phyloP scores from a whole-genome alignment of 2,797 vertebrate genomes.

The Chromobotia macracanthus region DNA sequence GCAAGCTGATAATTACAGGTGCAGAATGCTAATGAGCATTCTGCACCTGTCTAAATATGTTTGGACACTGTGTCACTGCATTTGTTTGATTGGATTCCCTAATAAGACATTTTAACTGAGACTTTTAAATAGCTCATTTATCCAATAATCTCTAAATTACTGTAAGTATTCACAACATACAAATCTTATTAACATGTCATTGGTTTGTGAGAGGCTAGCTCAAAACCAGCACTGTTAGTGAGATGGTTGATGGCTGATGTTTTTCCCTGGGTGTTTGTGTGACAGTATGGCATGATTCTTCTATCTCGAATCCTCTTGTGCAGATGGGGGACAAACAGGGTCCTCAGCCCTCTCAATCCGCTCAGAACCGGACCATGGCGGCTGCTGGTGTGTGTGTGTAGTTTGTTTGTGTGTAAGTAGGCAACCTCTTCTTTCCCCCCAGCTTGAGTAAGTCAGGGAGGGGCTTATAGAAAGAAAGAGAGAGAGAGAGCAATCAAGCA shows the following conservation, averaged over 20 bases:
- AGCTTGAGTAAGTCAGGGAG: conserved; percentile 20
- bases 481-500: conserved; percentile 72
- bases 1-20: background rate
- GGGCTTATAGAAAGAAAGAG: conserved; percentile 12
- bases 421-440: conserved; percentile 23
- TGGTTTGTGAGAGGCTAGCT: too few species aligned
- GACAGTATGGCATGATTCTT: background rate
- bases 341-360: conserved; percentile 54
- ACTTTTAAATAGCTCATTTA: background rate
- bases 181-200: too few species aligned
- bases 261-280: background rate
- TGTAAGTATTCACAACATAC: background rate
- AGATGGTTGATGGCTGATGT: background rate
- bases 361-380: conserved; percentile 70
- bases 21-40: conserved; percentile 15
- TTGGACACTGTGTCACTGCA: background rate
- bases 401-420: background rate
- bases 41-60: background rate
- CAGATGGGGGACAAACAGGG: conserved; percentile 19
- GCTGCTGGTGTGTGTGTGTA: conserved; percentile 53
- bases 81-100: too few species aligned
- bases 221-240: background rate
- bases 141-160: background rate
- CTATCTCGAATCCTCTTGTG: conserved; percentile 25
- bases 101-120: background rate